A percentile compares a stretch with the other conserved stretches of the same genome.
phyloP scores from a whole-genome alignment of 2,113 vertebrate genomes.

The Cromileptes altivelis region DNA sequence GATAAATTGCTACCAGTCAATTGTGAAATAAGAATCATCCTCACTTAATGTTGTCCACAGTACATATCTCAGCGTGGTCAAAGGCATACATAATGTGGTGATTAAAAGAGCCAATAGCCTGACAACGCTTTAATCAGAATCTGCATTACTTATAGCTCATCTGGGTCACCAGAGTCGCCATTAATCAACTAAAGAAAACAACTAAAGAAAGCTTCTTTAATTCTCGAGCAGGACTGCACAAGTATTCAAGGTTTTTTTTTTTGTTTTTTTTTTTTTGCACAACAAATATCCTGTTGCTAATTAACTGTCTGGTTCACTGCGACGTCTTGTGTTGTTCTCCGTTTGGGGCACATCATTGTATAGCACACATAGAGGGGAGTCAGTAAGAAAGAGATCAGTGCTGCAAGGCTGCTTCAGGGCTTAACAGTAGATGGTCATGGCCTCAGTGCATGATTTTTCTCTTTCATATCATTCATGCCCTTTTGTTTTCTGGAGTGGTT shows the following conservation, averaged over 20 bases:
- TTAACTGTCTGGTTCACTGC: constrained; percentile 33
- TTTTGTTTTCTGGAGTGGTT: background rate
- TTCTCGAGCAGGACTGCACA: background rate
- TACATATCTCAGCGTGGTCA: constrained; percentile 29
- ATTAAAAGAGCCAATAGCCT: constrained; percentile 53
- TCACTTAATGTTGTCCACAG: constrained; percentile 5
- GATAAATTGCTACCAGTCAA: constrained; percentile 25
- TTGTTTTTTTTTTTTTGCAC: constrained; percentile 9
- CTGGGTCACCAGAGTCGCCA: constrained; percentile 42
- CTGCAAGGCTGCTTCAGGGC: background rate
- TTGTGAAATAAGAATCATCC: constrained; percentile 20
- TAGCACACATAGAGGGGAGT: background rate
- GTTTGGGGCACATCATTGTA: constrained; percentile 21
- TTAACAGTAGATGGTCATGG: background rate
- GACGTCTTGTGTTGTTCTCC: constrained; percentile 9
- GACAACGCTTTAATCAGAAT: constrained; percentile 55
- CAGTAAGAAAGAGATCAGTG: background rate
- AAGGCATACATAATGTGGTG: constrained; percentile 31
- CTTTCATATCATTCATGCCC: background rate
- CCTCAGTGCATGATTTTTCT: background rate
- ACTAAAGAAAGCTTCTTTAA: constrained; percentile 8
- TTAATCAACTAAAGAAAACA: constrained; percentile 54
- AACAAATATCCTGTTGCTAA: constrained; percentile 45
- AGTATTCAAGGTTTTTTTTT: background rate
- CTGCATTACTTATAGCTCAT: constrained; percentile 51